Evolutionary conservation across 2,888 invertebrate genomes (phyloP).

Genomic region (Seira musarum): DNA sequence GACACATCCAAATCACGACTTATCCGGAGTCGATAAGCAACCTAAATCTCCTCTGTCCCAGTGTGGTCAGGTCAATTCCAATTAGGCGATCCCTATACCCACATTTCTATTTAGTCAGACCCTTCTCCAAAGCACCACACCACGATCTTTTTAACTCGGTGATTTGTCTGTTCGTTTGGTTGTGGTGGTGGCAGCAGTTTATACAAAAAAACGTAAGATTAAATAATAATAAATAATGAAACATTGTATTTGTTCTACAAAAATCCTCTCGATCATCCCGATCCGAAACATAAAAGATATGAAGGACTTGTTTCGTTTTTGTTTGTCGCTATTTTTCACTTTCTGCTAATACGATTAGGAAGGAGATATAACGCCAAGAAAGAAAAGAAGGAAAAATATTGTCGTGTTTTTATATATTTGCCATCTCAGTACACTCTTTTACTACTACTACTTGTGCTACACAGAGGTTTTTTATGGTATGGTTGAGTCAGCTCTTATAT

Average conservation of each 20-base stretch:
- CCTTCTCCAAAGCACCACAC: constrained; percentile 10
- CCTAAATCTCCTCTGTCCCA: neutral
- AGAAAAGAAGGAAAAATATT: constrained; percentile 25
- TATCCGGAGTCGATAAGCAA: constrained; percentile 39
- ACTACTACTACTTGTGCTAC: neutral
- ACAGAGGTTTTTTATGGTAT: too few relatives aligned
- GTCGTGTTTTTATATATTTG: constrained; percentile 21
- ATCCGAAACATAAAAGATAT: neutral
- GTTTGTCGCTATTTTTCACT: constrained; percentile 36
- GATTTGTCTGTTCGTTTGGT: constrained; percentile 19
- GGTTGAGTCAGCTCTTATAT: constrained; percentile 30
- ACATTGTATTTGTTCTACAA: neutral
- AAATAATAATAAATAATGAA: neutral
- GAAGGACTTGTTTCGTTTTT: constrained; percentile 35
- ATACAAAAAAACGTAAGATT: neutral
- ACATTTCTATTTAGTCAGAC: constrained; percentile 8
- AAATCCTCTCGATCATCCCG: constrained; percentile 18
- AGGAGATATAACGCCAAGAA: neutral
- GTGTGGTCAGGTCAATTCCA: constrained; percentile 25
- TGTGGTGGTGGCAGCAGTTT: constrained; percentile 1
- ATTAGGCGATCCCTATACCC: neutral
- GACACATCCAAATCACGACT: constrained; percentile 37
- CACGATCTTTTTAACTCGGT: neutral
- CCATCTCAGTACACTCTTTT: neutral
- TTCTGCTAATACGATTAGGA: constrained; percentile 11